These are phyloP conservation scores for Cyprinus carpio DNA, from an alignment of 2,113 vertebrate species.

Conservation along the genomic window DNA sequence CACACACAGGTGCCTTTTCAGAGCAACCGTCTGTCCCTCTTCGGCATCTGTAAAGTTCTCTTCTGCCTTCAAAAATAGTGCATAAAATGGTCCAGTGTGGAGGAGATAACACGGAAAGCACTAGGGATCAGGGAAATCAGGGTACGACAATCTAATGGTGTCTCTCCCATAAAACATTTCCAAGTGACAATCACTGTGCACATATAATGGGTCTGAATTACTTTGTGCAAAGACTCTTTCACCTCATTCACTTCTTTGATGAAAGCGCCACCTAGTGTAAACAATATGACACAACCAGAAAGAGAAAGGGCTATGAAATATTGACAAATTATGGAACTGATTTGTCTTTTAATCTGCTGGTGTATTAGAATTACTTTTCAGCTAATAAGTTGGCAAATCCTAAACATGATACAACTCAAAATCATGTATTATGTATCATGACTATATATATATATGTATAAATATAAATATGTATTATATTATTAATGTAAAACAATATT, in stretches of 20 bases:
- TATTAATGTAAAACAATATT: not conserved
- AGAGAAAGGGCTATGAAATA: not conserved
- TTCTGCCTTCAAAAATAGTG: not conserved
- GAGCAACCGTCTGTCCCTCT: not conserved
- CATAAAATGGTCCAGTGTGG: not conserved
- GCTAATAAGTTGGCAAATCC: not conserved
- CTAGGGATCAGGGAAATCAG: not conserved
- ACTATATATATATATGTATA: too few relatives aligned
- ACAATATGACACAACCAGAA: not conserved
- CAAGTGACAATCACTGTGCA: not conserved
- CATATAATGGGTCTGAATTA: not conserved
- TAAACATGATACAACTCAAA: not conserved
- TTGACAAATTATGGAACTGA: not conserved
- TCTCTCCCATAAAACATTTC: conserved; percentile 2
- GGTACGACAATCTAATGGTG: not conserved
- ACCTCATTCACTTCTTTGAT: not conserved
- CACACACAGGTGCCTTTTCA: conserved; percentile 8
- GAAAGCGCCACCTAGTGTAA: conserved; percentile 61
- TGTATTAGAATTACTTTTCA: not conserved
- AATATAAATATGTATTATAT: not conserved
- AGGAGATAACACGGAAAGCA: not conserved
- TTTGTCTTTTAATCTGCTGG: not conserved
- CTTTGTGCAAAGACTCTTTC: not conserved
- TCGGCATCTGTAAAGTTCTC: not conserved
- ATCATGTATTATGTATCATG: not conserved